These are phyloP conservation scores for Kryptopterus vitreolus DNA, from an alignment of 2,797 vertebrate genomes.

Conservation along the genomic window DNA sequence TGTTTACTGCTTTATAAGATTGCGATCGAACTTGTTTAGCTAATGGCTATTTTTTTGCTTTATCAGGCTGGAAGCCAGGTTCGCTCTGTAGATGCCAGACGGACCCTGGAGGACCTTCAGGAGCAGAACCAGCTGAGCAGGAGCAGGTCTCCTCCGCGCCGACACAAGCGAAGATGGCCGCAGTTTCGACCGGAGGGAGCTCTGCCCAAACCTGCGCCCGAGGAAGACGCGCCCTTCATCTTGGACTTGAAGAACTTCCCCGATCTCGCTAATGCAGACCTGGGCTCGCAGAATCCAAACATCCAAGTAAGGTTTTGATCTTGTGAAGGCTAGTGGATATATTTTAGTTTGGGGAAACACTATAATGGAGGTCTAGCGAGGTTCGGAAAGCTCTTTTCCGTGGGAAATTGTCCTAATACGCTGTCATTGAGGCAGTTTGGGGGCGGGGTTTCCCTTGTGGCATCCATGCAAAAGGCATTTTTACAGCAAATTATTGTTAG, in stretches of 20 bases:
- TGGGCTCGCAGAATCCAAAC: constrained; percentile 82
- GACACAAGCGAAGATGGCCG: constrained; percentile 61
- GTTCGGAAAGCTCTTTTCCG: neutral
- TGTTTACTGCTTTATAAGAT: neutral
- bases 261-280: constrained; percentile 76
- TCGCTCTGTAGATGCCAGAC: constrained; percentile 40
- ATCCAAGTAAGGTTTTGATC: constrained; percentile 77
- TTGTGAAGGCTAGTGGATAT: neutral
- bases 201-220: constrained; percentile 52
- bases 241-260: constrained; percentile 84
- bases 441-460: constrained; percentile 12
- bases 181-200: constrained; percentile 58
- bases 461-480: neutral
- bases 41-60: constrained; percentile 18
- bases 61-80: constrained; percentile 63
- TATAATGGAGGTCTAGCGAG: neutral
- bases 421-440: constrained; percentile 10
- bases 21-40: neutral
- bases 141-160: constrained; percentile 58
- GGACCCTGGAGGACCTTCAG: constrained; percentile 56
- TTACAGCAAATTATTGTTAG: constrained; percentile 12
- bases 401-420: constrained; percentile 7
- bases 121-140: constrained; percentile 63
- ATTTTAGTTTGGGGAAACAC: neutral
- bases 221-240: constrained; percentile 73